These are phyloP conservation scores for Prionailurus bengalensis DNA, from an alignment of 2,113 vertebrate genomes.

Conservation along the genomic window DNA sequence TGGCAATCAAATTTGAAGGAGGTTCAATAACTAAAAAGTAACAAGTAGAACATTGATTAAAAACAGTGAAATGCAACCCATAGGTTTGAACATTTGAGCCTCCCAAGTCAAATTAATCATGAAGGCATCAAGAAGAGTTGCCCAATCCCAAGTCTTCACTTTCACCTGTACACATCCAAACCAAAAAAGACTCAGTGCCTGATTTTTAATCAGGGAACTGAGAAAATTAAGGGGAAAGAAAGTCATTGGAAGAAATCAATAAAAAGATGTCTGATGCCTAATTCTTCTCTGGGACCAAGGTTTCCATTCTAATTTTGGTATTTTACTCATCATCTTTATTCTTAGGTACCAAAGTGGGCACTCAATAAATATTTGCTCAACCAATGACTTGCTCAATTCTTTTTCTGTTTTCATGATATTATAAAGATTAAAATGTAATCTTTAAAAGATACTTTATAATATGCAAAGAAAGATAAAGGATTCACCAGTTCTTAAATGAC, in stretches of 20 bases:
- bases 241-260: neutral
- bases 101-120: neutral
- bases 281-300: neutral
- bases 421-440: neutral
- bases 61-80: neutral
- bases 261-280: neutral
- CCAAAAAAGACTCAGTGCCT: neutral
- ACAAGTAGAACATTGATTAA: slow-evolving; percentile 55
- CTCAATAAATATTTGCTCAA: neutral
- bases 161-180: neutral
- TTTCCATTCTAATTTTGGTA: neutral
- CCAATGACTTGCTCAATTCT: neutral
- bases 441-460: slow-evolving; percentile 11
- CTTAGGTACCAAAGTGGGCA: neutral
- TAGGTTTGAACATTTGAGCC: neutral
- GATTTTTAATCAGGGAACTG: neutral
- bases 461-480: neutral
- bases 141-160: neutral
- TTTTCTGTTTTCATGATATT: neutral
- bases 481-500: neutral
- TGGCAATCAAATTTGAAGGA: slow-evolving; percentile 92
- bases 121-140: neutral
- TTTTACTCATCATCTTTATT: slow-evolving; percentile 46
- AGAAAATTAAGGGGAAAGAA: neutral
- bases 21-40: slow-evolving; percentile 92